phyloP scores from a whole-genome alignment of 2,797 vertebrate genomes.

The Poliocrania exsul region DNA sequence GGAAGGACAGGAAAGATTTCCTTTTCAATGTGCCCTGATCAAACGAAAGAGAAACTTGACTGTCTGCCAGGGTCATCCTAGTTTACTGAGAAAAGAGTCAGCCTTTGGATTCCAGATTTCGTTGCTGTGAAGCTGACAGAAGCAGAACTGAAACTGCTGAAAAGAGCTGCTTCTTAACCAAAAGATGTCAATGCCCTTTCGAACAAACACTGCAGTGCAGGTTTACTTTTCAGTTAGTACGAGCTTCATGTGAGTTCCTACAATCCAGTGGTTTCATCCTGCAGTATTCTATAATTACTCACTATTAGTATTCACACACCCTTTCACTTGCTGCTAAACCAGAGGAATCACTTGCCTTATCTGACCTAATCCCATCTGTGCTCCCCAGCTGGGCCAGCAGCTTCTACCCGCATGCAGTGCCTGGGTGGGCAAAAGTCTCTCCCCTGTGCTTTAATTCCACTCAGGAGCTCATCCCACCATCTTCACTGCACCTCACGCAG shows the following conservation, averaged over 20 bases:
- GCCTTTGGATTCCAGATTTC: background rate
- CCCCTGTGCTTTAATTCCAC: background rate
- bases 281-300: background rate
- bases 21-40: background rate
- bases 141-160: constrained; percentile 54
- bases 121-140: background rate
- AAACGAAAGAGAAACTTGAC: background rate
- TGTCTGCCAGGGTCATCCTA: background rate
- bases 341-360: background rate
- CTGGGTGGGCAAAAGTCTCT: background rate
- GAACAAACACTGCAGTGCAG: background rate
- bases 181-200: background rate
- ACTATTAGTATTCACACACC: background rate
- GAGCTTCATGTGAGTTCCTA: background rate
- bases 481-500: accelerated
- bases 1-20: background rate
- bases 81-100: background rate
- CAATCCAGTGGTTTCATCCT: background rate
- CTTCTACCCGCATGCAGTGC: background rate
- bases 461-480: background rate
- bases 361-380: background rate
- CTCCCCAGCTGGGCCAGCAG: background rate
- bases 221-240: background rate
- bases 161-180: background rate
- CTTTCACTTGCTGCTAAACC: background rate